phyloP scores from a whole-genome alignment of 1,140 invertebrate genomes.

The Diploscapter pachys region DNA sequence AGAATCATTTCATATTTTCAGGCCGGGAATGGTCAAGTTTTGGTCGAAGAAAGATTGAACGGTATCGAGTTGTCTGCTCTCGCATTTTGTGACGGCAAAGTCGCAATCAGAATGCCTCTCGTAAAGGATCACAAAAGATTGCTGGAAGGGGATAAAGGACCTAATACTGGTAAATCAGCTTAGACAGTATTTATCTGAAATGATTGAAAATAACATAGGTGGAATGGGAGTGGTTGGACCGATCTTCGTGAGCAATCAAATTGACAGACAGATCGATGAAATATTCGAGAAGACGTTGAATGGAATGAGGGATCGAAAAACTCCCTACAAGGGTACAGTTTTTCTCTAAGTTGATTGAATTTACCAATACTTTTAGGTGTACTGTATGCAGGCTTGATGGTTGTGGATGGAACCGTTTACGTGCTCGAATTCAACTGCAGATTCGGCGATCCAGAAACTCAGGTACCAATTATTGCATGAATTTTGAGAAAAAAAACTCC shows the following conservation, averaged over 20 bases:
- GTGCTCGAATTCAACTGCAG: constrained; percentile 94
- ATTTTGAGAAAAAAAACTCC: too few species aligned
- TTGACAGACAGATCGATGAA: constrained; percentile 61
- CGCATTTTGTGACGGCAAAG: constrained; percentile 83
- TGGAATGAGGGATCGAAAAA: constrained; percentile 74
- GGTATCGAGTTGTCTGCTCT: constrained; percentile 91
- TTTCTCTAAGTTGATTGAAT: too few species aligned
- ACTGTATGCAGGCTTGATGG: constrained; percentile 90
- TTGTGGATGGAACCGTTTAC: constrained; percentile 81
- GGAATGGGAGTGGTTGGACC: constrained; percentile 97
- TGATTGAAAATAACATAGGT: neutral
- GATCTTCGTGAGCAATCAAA: constrained; percentile 59
- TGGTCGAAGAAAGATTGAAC: constrained; percentile 83
- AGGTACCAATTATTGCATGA: constrained; percentile 62
- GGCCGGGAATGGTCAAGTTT: constrained; percentile 77
- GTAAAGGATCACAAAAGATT: constrained; percentile 93
- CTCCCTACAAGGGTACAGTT: constrained; percentile 76
- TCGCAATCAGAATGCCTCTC: constrained; percentile 77
- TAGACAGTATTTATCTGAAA: neutral
- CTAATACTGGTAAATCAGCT: constrained; percentile 76
- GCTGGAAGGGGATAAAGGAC: constrained; percentile 78
- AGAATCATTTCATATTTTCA: constrained; percentile 52
- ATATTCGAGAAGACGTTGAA: constrained; percentile 77
- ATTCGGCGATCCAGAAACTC: constrained; percentile 96
- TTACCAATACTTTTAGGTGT: constrained; percentile 67